Base-by-base conservation (phyloP, 2,888 invertebrate species). In the Hanleya hanleyi region DNA sequence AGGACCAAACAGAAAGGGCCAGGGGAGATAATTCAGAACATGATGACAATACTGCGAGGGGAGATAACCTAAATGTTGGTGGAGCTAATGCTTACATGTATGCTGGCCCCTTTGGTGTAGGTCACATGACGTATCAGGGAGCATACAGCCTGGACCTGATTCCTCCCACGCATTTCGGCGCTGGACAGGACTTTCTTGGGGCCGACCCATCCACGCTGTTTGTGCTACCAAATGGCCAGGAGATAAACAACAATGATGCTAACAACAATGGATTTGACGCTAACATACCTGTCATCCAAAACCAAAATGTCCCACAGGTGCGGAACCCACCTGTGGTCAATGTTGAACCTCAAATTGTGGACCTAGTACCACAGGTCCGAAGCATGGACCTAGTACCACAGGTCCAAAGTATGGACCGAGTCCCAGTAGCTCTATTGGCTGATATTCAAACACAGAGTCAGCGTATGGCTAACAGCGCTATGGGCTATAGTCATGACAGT, bases 191-290 rank as follows among this genome's bases (percentile, higher is more conserved):
- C 32, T 22, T 29, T 12, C 4, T 57, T 22, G 22, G 26, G 4
- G 57, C 5, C 15, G 57, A 57, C 9, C 57, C 57, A 15, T 57
- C 57, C 4, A 29, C 57, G 15, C 29, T 57, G 57, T 57, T 57
- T 57, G 57, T 57, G 4, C 57, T 57, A 15, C 57, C 57, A 15
- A 57, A 57, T 57, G 57, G 57, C 32, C 57, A 57, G 29, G 57
- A 57, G 32, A 57, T 57, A 18, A 57, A 57, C 57, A 57, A 57
- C 32, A 57, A 57, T 57, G 57, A 57, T 29, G 57, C 57, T 57
- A 57, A 57, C 9, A 57, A 57, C 26, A 57, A 57, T 57, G 57
- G 57, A 15, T 4, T 57, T 22, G 57, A 57, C 29, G 57, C 57
- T 1, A 57, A 57, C 29, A 12, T 29, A 9, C 57, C 9, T 1